Conservation (phyloP, 2,113 vertebrate species). For the Anoura caudifer region DNA sequence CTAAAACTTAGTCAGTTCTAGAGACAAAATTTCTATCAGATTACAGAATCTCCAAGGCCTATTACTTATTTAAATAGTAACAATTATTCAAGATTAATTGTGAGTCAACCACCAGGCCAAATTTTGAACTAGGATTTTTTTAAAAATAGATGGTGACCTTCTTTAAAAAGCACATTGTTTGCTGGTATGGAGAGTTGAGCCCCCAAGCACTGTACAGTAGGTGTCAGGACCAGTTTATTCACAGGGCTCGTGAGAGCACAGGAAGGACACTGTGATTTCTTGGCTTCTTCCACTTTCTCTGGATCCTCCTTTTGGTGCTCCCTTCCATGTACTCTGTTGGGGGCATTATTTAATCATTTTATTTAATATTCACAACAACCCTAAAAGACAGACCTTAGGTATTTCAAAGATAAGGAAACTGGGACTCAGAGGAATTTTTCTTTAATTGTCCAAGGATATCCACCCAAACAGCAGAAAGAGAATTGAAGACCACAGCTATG, state of each 20-base stretch:
- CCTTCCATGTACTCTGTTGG: background rate
- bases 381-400: background rate
- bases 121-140: background rate
- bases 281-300: background rate
- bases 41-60: background rate
- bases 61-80: background rate
- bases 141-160: background rate
- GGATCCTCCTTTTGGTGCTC: background rate
- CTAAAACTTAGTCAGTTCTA: background rate
- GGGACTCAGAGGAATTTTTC: background rate
- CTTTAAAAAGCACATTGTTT: background rate
- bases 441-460: background rate
- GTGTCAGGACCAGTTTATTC: background rate
- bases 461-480: conserved; percentile 27
- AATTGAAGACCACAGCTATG: conserved; percentile 34
- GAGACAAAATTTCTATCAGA: background rate
- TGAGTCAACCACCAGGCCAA: background rate
- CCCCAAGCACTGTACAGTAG: background rate
- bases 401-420: conserved; percentile 34
- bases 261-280: background rate
- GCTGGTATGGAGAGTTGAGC: background rate
- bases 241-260: no score
- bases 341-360: background rate
- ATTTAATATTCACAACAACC: background rate
- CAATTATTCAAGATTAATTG: background rate